A percentile compares a stretch with the other conserved stretches of the same genome.
These are phyloP conservation scores for Lytechinus pictus DNA, from an alignment of 35 echinoderm and acorn worm genomes.

Conservation along the genomic window DNA sequence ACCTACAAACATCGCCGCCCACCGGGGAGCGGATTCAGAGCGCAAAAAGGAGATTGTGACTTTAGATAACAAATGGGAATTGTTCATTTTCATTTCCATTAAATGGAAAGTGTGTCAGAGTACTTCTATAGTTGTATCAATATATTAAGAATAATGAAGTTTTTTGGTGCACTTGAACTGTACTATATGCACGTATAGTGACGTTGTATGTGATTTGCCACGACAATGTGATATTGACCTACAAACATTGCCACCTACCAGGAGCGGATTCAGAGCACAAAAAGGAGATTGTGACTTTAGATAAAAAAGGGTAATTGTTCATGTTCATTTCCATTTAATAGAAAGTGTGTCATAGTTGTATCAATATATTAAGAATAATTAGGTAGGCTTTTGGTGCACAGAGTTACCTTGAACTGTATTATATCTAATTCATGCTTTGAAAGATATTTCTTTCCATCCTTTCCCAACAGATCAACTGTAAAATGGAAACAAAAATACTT, in stretches of 20 bases:
- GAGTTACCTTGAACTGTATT: too few relatives aligned
- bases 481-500: background rate
- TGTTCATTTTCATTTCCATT: background rate
- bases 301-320: too few relatives aligned
- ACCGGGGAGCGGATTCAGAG: background rate
- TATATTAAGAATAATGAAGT: background rate
- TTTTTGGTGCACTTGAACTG: background rate
- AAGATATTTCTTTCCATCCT: background rate
- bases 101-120: background rate
- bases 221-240: background rate
- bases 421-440: background rate
- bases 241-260: background rate
- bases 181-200: background rate
- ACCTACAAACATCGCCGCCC: background rate
- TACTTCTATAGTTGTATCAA: background rate
- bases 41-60: background rate
- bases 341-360: too few relatives aligned
- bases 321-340: too few relatives aligned
- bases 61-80: background rate
- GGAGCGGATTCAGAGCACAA: too few relatives aligned
- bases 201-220: too few relatives aligned
- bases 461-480: background rate
- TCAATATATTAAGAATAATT: too few relatives aligned
- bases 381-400: too few relatives aligned
- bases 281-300: too few relatives aligned